Conservation (phyloP, 2,888 invertebrate species). For the Leucophora obtusa region DNA sequence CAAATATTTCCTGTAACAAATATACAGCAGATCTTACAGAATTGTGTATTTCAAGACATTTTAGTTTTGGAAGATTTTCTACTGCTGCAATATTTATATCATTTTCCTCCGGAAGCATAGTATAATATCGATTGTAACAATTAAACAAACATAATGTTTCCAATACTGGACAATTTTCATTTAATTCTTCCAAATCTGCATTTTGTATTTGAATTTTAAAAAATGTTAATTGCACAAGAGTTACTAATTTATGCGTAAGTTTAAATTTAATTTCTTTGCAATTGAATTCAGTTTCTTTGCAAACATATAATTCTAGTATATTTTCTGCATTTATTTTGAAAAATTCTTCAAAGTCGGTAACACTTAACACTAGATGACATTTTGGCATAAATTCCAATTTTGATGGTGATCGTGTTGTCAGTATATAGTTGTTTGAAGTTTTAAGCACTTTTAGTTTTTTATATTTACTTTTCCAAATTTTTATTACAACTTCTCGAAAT, state of each 20-base stretch:
- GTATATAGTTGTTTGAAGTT: background rate
- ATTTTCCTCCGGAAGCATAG: background rate
- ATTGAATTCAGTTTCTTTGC: background rate
- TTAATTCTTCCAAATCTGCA: background rate
- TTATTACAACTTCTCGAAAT: background rate
- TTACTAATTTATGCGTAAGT: background rate
- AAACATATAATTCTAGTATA: background rate
- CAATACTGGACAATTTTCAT: background rate
- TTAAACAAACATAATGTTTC: background rate
- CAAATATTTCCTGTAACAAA: background rate
- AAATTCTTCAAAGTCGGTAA: background rate
- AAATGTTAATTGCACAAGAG: background rate
- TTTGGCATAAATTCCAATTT: background rate
- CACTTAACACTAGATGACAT: background rate
- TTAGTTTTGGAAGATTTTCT: background rate
- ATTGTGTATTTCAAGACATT: background rate
- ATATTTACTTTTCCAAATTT: slow-evolving; percentile 3
- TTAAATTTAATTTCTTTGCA: background rate
- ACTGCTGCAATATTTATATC: background rate
- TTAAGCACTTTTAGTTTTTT: background rate
- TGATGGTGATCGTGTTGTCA: background rate
- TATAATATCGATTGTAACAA: background rate
- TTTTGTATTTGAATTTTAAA: background rate
- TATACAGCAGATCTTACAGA: background rate
- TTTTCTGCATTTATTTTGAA: background rate